Evolutionary conservation across 2,888 invertebrate species (phyloP).

Genomic region (Rotaria sp.): DNA sequence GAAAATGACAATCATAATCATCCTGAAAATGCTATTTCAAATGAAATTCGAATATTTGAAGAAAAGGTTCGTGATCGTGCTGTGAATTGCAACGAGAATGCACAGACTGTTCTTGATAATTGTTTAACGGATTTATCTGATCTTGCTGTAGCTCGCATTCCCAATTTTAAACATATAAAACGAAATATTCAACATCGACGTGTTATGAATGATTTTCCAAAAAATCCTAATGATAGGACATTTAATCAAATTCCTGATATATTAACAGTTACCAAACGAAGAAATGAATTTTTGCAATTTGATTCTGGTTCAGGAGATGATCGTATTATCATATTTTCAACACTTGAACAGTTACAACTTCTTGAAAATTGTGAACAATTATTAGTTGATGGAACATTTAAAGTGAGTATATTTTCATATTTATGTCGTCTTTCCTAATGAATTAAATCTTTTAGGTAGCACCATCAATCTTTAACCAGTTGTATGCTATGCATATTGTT

Average conservation of each 20-base stretch:
- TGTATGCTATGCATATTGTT: too few species aligned
- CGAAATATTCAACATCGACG: not conserved
- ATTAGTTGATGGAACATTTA: not conserved
- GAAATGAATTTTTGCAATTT: not conserved
- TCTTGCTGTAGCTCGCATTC: not conserved
- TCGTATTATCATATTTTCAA: not conserved
- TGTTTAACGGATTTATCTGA: not conserved
- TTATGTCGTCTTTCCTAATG: too few species aligned
- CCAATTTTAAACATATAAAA: not conserved
- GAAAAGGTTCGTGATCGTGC: too few species aligned
- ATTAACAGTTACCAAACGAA: not conserved
- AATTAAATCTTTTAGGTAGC: too few species aligned
- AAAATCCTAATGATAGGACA: not conserved
- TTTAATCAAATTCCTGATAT: not conserved
- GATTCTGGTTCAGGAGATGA: not conserved
- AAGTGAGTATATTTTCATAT: not conserved
- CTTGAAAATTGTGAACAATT: not conserved
- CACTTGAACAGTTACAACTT: not conserved
- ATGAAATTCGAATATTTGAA: too few species aligned
- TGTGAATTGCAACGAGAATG: not conserved
- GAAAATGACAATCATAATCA: too few species aligned
- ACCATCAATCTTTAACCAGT: too few species aligned
- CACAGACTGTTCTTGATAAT: not conserved
- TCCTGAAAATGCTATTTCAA: too few species aligned
- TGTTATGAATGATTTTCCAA: not conserved